These are phyloP conservation scores for Enhydra lutris DNA, from an alignment of 2,113 vertebrate species.

Conservation along the genomic window DNA sequence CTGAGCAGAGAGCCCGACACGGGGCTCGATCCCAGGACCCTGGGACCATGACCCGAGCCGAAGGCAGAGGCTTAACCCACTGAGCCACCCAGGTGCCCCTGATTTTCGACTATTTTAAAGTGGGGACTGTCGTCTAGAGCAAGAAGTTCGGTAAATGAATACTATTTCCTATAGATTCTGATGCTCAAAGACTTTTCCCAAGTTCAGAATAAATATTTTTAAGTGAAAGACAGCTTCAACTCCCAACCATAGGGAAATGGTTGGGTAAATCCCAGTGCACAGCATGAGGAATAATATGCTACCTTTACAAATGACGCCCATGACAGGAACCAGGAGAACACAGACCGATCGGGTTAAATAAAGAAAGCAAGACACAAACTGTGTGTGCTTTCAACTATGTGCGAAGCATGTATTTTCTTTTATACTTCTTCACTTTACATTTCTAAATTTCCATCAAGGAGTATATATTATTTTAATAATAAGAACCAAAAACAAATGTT, in stretches of 20 bases:
- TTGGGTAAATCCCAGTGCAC: not conserved
- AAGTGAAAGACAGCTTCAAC: not conserved
- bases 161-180: not conserved
- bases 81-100: not conserved
- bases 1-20: too few species aligned
- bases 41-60: too few species aligned
- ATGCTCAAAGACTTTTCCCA: not conserved
- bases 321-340: not conserved
- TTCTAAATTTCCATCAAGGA: not conserved
- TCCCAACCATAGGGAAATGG: not conserved
- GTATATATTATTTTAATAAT: not conserved
- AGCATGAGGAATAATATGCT: not conserved
- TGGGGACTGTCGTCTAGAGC: not conserved
- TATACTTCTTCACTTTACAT: not conserved
- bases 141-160: not conserved
- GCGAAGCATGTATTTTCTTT: not conserved
- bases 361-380: not conserved
- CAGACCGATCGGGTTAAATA: not conserved
- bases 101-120: constrained; percentile 37
- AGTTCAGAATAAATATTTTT: not conserved
- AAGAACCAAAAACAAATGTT: not conserved
- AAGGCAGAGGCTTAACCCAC: too few species aligned
- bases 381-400: not conserved
- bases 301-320: not conserved
- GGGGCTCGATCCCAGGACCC: too few species aligned